These are phyloP conservation scores for Centropus unirufus DNA, from an alignment of 2,113 vertebrate species.

Conservation along the genomic window DNA sequence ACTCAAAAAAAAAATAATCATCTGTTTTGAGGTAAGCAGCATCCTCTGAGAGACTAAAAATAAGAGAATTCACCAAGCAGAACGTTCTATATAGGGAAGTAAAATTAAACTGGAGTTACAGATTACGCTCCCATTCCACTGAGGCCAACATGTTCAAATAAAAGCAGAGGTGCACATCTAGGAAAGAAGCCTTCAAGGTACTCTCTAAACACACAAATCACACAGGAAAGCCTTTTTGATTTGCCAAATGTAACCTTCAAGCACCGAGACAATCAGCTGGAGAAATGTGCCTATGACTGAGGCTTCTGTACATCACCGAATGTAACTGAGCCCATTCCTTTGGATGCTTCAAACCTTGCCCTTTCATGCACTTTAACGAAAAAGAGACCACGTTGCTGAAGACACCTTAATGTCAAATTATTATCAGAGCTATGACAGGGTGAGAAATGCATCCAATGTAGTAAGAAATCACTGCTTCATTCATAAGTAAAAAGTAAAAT, in stretches of 20 bases:
- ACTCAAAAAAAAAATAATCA: neutral
- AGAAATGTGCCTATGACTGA: neutral
- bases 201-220: neutral
- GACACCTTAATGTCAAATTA: neutral
- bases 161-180: neutral
- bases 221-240: neutral
- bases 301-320: neutral
- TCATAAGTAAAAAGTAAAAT: neutral
- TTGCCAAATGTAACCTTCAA: neutral
- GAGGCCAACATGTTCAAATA: neutral
- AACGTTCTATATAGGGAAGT: neutral
- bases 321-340: neutral
- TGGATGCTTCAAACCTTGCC: neutral
- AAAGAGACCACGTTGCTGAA: neutral
- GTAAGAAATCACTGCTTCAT: neutral
- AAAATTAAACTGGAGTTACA: neutral
- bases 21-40: neutral
- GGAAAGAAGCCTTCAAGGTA: neutral
- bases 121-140: neutral
- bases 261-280: neutral
- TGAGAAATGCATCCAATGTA: neutral
- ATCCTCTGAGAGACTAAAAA: neutral
- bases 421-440: neutral
- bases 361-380: neutral
- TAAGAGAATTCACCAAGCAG: neutral